phyloP scores from a whole-genome alignment of 2,888 invertebrate species.

The Platypus cylindrus region DNA sequence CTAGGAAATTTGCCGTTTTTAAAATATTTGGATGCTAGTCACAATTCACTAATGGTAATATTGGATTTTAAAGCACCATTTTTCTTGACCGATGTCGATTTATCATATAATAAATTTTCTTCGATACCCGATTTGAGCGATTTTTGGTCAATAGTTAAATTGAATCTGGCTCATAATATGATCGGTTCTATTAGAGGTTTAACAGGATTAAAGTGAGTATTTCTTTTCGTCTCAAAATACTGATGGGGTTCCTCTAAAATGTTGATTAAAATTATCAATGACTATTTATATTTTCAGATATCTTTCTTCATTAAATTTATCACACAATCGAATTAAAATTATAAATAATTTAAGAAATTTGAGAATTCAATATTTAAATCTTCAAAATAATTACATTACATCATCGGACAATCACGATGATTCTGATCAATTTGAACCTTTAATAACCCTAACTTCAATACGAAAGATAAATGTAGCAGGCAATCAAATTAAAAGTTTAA shows the following conservation, averaged over 20 bases:
- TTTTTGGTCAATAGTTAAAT: constrained; percentile 49
- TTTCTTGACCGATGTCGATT: constrained; percentile 48
- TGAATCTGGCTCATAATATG: constrained; percentile 49
- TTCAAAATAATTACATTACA: constrained; percentile 22
- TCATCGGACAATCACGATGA: constrained; percentile 21
- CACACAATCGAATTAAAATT: constrained; percentile 44
- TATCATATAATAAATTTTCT: constrained; percentile 43
- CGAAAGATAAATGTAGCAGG: constrained; percentile 40
- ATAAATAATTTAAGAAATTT: constrained; percentile 45
- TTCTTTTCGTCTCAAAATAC: too few species aligned
- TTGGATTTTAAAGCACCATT: constrained; percentile 46
- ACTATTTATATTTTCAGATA: constrained; percentile 36
- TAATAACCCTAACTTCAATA: neutral
- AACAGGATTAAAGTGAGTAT: constrained; percentile 6
- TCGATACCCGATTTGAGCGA: constrained; percentile 40
- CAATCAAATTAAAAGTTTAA: constrained; percentile 41
- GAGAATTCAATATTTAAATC: constrained; percentile 28
- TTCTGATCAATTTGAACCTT: neutral
- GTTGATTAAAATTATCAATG: too few species aligned
- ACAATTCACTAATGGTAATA: constrained; percentile 40
- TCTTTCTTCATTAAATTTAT: constrained; percentile 44
- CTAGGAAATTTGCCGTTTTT: constrained; percentile 42
- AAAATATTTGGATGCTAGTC: constrained; percentile 44
- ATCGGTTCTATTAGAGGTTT: constrained; percentile 44
- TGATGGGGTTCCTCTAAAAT: too few species aligned